Conservation (phyloP, 2,113 vertebrate genomes). For the Sisor rabdophorus region DNA sequence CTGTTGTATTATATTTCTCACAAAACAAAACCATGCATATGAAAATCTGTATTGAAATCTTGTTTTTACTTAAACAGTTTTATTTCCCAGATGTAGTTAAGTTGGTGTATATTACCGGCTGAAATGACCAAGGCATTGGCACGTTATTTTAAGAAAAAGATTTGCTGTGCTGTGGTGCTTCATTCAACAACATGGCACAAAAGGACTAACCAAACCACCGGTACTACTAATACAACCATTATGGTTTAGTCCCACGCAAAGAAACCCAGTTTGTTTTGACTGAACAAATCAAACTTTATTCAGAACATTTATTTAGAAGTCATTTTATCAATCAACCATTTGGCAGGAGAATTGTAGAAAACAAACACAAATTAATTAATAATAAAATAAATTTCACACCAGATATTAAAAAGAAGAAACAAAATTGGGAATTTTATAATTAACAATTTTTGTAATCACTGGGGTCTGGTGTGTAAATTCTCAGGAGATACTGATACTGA, state of each 20-base stretch:
- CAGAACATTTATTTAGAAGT: neutral
- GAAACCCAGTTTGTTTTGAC: constrained; percentile 9
- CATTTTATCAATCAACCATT: neutral
- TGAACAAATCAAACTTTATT: constrained; percentile 7
- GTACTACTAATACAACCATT: neutral
- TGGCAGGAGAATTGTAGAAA: neutral
- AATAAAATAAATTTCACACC: too few relatives aligned
- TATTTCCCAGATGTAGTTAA: neutral
- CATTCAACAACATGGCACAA: neutral
- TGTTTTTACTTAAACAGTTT: too few relatives aligned
- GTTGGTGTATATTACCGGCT: neutral
- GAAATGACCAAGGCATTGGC: neutral
- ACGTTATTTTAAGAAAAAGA: constrained; percentile 4
- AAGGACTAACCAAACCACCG: constrained; percentile 9
- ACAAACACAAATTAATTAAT: too few relatives aligned
- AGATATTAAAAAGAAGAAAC: too few relatives aligned
- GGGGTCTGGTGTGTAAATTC: too few relatives aligned
- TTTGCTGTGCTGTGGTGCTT: neutral
- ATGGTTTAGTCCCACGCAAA: neutral
- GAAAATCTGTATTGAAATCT: too few relatives aligned
- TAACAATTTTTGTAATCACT: too few relatives aligned
- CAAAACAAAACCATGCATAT: too few relatives aligned
- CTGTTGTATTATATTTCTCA: too few relatives aligned
- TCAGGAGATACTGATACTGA: too few relatives aligned
- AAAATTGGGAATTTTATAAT: too few relatives aligned